Evolutionary conservation across 2,113 vertebrate species (phyloP).

Genomic region (Sinocyclocheilus maitianheensis): DNA sequence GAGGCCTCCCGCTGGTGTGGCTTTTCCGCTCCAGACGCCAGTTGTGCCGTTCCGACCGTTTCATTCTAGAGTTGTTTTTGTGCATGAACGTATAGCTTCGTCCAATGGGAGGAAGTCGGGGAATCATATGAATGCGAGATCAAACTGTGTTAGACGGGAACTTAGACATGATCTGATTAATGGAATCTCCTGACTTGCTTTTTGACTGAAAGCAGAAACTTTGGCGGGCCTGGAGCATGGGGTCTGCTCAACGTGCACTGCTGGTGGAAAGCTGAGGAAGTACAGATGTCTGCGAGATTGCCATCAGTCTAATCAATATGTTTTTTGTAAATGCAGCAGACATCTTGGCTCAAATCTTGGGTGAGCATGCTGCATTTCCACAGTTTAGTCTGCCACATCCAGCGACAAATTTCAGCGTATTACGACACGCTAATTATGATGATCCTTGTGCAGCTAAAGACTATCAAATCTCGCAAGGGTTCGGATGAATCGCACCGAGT

Average conservation of each 20-base stretch:
- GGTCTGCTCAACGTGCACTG: conserved; percentile 52
- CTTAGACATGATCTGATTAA: conserved; percentile 6
- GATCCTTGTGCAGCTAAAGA: conserved; percentile 32
- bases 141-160: conserved; percentile 54
- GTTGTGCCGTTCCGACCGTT: conserved; percentile 64
- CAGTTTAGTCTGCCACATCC: conserved; percentile 70
- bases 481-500: background rate
- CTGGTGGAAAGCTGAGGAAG: conserved; percentile 40
- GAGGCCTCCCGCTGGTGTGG: conserved; percentile 71
- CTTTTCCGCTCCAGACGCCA: conserved; percentile 56
- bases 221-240: conserved; percentile 46
- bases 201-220: conserved; percentile 73
- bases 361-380: conserved; percentile 57
- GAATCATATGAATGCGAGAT: conserved; percentile 70
- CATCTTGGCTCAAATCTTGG: conserved; percentile 73
- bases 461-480: background rate
- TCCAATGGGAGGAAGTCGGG: conserved; percentile 76
- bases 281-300: conserved; percentile 68
- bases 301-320: conserved; percentile 75
- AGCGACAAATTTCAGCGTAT: conserved; percentile 58
- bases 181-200: background rate
- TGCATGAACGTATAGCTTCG: conserved; percentile 58
- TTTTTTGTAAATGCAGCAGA: conserved; percentile 64
- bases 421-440: conserved; percentile 57
- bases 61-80: conserved; percentile 66